Evolutionary conservation across 2,888 invertebrate species (phyloP).

Genomic region (Machimus rusticus): DNA sequence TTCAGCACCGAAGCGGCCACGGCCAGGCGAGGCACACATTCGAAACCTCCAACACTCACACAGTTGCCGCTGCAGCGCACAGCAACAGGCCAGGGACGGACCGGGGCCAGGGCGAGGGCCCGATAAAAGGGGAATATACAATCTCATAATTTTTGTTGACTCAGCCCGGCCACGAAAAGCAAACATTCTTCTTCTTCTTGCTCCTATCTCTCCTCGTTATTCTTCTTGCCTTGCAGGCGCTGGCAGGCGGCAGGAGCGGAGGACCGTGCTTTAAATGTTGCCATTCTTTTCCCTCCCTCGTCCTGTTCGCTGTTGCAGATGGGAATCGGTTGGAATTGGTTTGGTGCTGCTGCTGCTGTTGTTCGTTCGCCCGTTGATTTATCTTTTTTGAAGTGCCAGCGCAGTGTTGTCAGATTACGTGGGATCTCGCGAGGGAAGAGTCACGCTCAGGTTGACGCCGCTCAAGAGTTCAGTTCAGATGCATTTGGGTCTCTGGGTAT

Average conservation of each 20-base stretch:
- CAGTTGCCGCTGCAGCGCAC: not conserved
- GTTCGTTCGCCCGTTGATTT: not conserved
- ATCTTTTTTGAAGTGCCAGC: not conserved
- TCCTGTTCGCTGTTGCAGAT: not conserved
- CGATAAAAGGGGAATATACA: slow-evolving; percentile 29
- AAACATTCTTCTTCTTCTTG: slow-evolving; percentile 37
- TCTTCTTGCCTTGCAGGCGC: not conserved
- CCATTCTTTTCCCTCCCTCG: not conserved
- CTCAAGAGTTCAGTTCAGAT: not conserved
- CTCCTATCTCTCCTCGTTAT: not conserved
- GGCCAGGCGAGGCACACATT: not conserved
- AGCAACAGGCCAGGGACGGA: not conserved
- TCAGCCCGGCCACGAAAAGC: slow-evolving; percentile 38
- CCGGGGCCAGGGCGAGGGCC: not conserved
- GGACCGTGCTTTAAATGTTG: not conserved
- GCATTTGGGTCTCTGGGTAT: not conserved
- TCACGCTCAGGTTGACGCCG: not conserved
- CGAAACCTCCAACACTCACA: not conserved
- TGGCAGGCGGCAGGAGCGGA: not conserved
- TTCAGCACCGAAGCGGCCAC: not conserved
- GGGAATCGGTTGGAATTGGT: not conserved
- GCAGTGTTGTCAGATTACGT: slow-evolving; percentile 26
- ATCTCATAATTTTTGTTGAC: slow-evolving; percentile 41
- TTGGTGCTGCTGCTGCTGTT: not conserved
- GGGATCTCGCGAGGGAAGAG: not conserved